phyloP scores from a whole-genome alignment of 37 sponge, comb jelly and placozoan species.

The Spongia lamella region DNA sequence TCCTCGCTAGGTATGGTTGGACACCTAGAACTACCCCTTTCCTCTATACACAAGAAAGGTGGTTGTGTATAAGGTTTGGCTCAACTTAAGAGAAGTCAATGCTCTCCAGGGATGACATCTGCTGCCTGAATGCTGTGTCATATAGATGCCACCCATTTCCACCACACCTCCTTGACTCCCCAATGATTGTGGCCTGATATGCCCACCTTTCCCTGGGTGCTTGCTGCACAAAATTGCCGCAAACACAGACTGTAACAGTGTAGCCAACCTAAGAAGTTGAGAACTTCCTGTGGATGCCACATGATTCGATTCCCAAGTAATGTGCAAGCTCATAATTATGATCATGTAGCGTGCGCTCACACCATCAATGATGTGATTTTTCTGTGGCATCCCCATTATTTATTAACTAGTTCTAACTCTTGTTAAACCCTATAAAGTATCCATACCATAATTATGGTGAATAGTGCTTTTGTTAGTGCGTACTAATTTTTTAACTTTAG shows the following conservation, averaged over 20 bases:
- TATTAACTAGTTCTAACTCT: too few species aligned
- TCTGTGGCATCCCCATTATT: too few species aligned
- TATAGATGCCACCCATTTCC: not conserved
- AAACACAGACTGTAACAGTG: conserved; percentile 1
- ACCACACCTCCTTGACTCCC: conserved; percentile 5
- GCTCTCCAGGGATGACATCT: not conserved
- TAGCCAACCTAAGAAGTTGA: not conserved
- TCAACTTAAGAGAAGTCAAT: conserved; percentile 8
- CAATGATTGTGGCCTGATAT: conserved; percentile 3
- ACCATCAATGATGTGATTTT: too few species aligned
- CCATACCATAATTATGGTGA: too few species aligned
- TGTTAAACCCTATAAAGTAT: too few species aligned
- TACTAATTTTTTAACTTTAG: too few species aligned
- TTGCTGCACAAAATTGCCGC: not conserved
- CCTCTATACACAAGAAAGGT: not conserved
- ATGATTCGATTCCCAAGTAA: not conserved
- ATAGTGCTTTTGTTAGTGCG: too few species aligned
- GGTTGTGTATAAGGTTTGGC: not conserved
- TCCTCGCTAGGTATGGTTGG: too few species aligned
- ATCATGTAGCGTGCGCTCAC: too few species aligned
- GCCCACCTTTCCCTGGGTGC: conserved; percentile 6
- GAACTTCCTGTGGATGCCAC: conserved; percentile 11
- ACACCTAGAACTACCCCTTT: not conserved
- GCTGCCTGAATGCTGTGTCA: not conserved
- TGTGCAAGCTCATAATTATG: too few species aligned